A percentile compares a stretch with the other conserved stretches of the same genome.
Conservation (phyloP, 2,797 vertebrate genomes). For the Tadarida brasiliensis region DNA sequence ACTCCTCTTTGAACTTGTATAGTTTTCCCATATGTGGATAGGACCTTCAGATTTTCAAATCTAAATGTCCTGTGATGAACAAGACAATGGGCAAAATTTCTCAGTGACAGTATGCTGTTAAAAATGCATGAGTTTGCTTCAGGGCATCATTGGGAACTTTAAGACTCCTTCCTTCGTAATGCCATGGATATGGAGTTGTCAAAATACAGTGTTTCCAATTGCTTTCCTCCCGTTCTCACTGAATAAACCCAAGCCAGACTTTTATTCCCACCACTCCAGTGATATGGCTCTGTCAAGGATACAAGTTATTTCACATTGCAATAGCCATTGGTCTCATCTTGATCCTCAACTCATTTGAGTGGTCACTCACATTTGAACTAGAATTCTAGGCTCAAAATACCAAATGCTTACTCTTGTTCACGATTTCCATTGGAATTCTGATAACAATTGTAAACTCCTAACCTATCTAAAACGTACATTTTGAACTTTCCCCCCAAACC, state of each 20-base stretch:
- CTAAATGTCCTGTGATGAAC: conserved; percentile 66
- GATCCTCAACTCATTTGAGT: neutral
- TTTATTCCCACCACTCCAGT: neutral
- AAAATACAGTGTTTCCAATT: neutral
- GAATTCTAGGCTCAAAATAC: neutral
- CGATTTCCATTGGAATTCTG: neutral
- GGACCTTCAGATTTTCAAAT: conserved; percentile 23
- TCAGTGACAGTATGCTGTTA: conserved; percentile 34
- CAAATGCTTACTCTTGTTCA: neutral
- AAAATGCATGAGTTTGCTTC: conserved; percentile 1
- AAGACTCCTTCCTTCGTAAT: neutral
- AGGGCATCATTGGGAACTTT: neutral
- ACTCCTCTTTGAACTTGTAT: conserved; percentile 45
- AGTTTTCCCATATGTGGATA: neutral
- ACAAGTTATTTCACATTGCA: neutral
- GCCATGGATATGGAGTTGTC: neutral
- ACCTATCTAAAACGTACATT: neutral
- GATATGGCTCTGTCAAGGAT: neutral
- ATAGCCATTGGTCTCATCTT: neutral
- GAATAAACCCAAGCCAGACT: neutral
- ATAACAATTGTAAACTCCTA: neutral
- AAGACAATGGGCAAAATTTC: conserved; percentile 43
- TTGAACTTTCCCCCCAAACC: neutral
- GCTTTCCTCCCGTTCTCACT: neutral
- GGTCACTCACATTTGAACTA: neutral